Evolutionary conservation across 1,140 invertebrate genomes (phyloP), one percentile per base, ranked within the genome.

Genomic region (Calephelis nemesis): DNA sequence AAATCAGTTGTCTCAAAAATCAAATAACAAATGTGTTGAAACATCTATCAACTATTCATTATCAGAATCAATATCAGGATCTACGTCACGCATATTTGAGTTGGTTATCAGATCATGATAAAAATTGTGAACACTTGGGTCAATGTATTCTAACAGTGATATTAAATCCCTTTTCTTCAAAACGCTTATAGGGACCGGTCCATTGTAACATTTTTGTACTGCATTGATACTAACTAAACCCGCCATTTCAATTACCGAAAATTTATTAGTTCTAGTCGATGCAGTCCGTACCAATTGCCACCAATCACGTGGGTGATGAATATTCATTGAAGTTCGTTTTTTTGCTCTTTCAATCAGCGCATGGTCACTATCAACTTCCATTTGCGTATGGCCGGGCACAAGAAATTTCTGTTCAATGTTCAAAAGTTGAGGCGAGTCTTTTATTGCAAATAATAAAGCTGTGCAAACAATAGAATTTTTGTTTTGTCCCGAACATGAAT

Each of bases 51-150:
- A 19, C 15, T 19, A 19, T 19, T 19, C 15, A 19, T 19, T 19
- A 19, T 19, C 15, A 19, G 15, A 19, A 19, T 19, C 15, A 19
- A 19, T 19, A 19, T 19, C 15, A 48, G n/a, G 49, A 50, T 12
- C 49, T n/a, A 50, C n/a, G n/a, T 50, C 49, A n/a, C n/a, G 49
- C 6, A 50, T 12, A 5, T 50, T 50, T 50, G 49, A 4, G n/a
- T 11, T 12, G n/a, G n/a, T 50, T 50, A 50, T 11, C n/a, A 50
- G n/a, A 50, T 50, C n/a, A 50, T 50, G 49, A 50, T 50, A 50
- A 50, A 50, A 50, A 50, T 7, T n/a, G n/a, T 15, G 49, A n/a
- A 12, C 49, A 50, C 49, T 50, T 11, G 49, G 49, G 49, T 50
- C 49, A 50, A 50, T 50, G n/a, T 50, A 12, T 12, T 50, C 49